Conservation (phyloP, 2,113 vertebrate species). For the Pampusana beccarii region DNA sequence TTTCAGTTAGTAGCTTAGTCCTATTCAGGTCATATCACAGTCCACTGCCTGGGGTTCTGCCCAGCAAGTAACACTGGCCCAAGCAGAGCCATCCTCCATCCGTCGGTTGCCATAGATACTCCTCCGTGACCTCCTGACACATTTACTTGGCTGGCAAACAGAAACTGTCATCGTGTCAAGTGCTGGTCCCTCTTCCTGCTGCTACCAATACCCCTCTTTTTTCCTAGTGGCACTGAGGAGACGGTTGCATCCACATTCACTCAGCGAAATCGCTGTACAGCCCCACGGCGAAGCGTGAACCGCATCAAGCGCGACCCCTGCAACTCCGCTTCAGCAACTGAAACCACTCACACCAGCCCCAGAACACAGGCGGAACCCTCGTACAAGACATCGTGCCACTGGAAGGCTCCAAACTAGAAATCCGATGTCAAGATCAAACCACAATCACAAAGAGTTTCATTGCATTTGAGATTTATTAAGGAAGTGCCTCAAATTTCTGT, state of each 20-base stretch:
- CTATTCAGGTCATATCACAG: slow-evolving; percentile 23
- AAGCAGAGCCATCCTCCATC: neutral
- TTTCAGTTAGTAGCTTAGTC: neutral
- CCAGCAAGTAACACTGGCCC: neutral
- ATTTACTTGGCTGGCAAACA: slow-evolving; percentile 22
- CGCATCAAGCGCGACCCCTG: neutral
- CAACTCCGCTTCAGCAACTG: neutral
- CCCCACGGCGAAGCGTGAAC: rapidly evolving
- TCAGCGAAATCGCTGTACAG: rapidly evolving
- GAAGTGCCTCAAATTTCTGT: neutral
- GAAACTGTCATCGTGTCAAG: neutral
- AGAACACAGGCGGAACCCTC: rapidly evolving
- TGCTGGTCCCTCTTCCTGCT: neutral
- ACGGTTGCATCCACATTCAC: rapidly evolving
- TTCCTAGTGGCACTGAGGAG: neutral
- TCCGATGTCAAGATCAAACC: neutral
- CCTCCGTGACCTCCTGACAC: slow-evolving; percentile 5
- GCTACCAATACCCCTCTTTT: neutral
- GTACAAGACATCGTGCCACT: neutral
- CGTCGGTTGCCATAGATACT: slow-evolving; percentile 28
- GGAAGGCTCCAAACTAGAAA: neutral
- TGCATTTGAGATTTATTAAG: neutral
- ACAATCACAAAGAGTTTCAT: neutral
- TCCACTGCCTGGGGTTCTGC: neutral
- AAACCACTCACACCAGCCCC: neutral